Conservation (phyloP, 2,888 invertebrate genomes). For the Resseliella maxima region DNA sequence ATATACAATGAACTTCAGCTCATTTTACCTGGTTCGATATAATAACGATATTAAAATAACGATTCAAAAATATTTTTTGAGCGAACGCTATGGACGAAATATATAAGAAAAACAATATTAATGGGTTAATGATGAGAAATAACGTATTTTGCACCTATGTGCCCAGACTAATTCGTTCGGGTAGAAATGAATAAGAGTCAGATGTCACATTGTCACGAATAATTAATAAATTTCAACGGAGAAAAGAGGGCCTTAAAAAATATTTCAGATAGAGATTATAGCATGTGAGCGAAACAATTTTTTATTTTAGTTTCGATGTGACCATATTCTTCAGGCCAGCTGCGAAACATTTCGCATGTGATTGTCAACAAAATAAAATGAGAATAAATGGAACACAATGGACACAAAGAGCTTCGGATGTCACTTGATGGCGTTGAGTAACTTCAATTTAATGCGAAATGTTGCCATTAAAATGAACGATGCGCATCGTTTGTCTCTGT, state of each 20-base stretch:
- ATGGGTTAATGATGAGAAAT: neutral
- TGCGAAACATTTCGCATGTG: neutral
- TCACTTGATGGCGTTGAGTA: neutral
- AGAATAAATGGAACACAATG: neutral
- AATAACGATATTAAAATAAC: no score
- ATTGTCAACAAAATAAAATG: neutral
- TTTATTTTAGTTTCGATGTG: neutral
- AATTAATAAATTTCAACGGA: constrained; percentile 31
- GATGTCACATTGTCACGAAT: constrained; percentile 36
- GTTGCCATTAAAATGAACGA: neutral
- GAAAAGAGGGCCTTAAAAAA: neutral
- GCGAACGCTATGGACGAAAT: no score
- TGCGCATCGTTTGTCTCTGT: neutral
- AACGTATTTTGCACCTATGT: constrained; percentile 9
- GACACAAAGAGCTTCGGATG: neutral
- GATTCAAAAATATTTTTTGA: no score
- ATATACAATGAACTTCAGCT: no score
- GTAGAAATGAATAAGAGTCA: neutral
- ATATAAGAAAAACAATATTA: neutral
- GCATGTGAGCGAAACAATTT: neutral
- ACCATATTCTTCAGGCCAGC: neutral
- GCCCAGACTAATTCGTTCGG: neutral
- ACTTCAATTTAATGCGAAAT: constrained; percentile 8
- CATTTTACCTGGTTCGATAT: no score
- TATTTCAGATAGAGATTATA: neutral